Evolutionary conservation across 2,888 invertebrate genomes (phyloP).

Genomic region (Drosophila mayaguana): DNA sequence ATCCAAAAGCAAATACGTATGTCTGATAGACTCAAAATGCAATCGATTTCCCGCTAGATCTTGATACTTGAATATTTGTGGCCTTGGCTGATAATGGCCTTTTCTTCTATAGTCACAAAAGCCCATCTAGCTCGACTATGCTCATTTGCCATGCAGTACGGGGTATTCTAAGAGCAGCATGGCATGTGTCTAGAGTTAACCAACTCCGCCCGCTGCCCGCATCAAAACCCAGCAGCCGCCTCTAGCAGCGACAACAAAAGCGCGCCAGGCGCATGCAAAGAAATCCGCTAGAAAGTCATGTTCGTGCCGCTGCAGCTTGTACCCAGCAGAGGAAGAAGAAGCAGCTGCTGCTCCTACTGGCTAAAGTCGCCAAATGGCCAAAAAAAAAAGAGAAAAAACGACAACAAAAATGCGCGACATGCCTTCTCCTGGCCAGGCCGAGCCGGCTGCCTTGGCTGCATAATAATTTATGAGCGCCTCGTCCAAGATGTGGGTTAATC

Average conservation of each 20-base stretch:
- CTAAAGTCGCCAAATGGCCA: slow-evolving; percentile 52
- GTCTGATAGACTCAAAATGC: no score
- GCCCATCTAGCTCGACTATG: no score
- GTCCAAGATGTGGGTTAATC: slow-evolving; percentile 86
- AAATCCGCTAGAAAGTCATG: slow-evolving; percentile 82
- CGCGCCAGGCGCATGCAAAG: slow-evolving; percentile 73
- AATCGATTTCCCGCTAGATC: not conserved
- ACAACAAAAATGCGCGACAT: slow-evolving; percentile 58
- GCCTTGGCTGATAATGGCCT: not conserved
- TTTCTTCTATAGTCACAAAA: not conserved
- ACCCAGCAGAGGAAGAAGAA: slow-evolving; percentile 21
- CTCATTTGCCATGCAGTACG: not conserved
- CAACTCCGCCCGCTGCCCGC: slow-evolving; percentile 4
- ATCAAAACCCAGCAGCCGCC: slow-evolving; percentile 21
- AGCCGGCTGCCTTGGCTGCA: slow-evolving; percentile 65
- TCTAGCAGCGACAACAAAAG: slow-evolving; percentile 60
- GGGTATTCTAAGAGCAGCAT: slow-evolving; percentile 41
- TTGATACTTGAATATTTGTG: not conserved
- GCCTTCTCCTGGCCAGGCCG: slow-evolving; percentile 32
- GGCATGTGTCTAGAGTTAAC: slow-evolving; percentile 32
- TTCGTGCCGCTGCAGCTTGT: slow-evolving; percentile 67
- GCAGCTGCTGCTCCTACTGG: slow-evolving; percentile 13
- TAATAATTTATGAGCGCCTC: slow-evolving; percentile 85
- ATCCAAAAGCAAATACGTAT: no score
- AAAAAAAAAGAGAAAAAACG: slow-evolving; percentile 39